These are phyloP conservation scores for Drosophila lutescens DNA, from an alignment of 2,888 invertebrate genomes.

Conservation along the genomic window DNA sequence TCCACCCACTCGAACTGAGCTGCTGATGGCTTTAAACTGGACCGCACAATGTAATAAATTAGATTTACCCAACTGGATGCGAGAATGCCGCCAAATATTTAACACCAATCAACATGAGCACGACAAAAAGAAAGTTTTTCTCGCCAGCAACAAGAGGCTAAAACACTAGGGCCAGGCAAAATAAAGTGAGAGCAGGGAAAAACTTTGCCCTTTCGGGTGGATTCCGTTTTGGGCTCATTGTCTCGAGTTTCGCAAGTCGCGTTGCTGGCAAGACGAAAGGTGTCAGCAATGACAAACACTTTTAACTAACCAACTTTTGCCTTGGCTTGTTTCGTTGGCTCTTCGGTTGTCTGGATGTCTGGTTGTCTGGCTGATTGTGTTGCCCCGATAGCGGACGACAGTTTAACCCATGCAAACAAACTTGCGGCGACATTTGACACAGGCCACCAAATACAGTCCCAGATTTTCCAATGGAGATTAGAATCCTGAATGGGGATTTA, in stretches of 20 bases:
- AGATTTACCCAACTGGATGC: slow-evolving; percentile 70
- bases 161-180: slow-evolving; percentile 12
- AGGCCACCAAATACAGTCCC: slow-evolving; percentile 11
- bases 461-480: slow-evolving; percentile 1
- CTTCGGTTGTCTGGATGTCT: slow-evolving; percentile 18
- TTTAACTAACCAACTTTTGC: slow-evolving; percentile 75
- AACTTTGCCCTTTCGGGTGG: slow-evolving; percentile 65
- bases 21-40: slow-evolving; percentile 64
- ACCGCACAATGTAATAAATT: slow-evolving; percentile 71
- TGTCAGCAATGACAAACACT: slow-evolving; percentile 80
- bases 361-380: slow-evolving; percentile 58
- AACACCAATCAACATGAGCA: slow-evolving; percentile 71
- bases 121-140: slow-evolving; percentile 16
- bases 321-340: slow-evolving; percentile 45
- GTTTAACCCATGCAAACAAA: slow-evolving; percentile 42
- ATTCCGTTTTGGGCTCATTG: slow-evolving; percentile 50
- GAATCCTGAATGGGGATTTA: neutral
- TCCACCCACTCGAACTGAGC: slow-evolving; percentile 21
- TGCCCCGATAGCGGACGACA: slow-evolving; percentile 52
- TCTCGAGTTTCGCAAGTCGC: slow-evolving; percentile 56
- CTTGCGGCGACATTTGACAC: slow-evolving; percentile 59
- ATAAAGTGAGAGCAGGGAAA: slow-evolving; percentile 51
- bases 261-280: slow-evolving; percentile 67
- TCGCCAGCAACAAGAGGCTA: slow-evolving; percentile 17
- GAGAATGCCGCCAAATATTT: slow-evolving; percentile 68